Base-by-base conservation (phyloP, 2,113 vertebrate species). In the Tympanuchus pallidicinctus region DNA sequence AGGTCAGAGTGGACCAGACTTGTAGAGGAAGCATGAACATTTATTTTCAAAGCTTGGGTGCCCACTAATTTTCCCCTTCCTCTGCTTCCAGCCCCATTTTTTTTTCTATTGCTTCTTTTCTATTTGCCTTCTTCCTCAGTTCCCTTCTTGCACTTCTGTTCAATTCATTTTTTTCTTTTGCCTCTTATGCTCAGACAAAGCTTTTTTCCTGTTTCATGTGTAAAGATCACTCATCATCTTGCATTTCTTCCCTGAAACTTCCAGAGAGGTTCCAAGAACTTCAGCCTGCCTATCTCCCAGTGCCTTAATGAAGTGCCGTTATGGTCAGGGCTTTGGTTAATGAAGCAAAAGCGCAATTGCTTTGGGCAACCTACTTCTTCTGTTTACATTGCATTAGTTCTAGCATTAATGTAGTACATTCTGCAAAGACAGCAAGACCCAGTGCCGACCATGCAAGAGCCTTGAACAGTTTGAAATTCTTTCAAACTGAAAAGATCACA, bases 401-500 rank as follows among this genome's bases (percentile, higher is more conserved):
- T 73, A 72, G 42, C 13, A 28, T 40, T 73, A 45, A 60, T 42
- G 15, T 72, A 30, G 36, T 22, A 36, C 10, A 11, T 40, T 52
- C 14, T 36, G 34, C 21, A 24, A 71, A 65, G 54, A 20, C 1
- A 14, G 16, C 15, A 13, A 34, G 20, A 19, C 45, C 36, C 36
- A 24, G 1, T 17, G 12, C 38, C 80, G 57, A 52, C 70, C 42
- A 45, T 0, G 0, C 25, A 2, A 3, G 28, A 73, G 14, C 24
- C 6, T 40, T 28, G 61, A 19, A 67, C 13, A 36, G 30, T 79
- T 65, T 73, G 57, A 89, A 83, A 76, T 82, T 69, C 20, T 66
- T 78, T 43, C 24, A 56, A 45, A 77, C 36, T 74, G 6, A 32
- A 71, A 65, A 42, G 2, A 25, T 60, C 12, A 54, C 52, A 88